These are phyloP conservation scores for Amphipyra berbera DNA, from an alignment of 2,888 invertebrate species.

Conservation along the genomic window DNA sequence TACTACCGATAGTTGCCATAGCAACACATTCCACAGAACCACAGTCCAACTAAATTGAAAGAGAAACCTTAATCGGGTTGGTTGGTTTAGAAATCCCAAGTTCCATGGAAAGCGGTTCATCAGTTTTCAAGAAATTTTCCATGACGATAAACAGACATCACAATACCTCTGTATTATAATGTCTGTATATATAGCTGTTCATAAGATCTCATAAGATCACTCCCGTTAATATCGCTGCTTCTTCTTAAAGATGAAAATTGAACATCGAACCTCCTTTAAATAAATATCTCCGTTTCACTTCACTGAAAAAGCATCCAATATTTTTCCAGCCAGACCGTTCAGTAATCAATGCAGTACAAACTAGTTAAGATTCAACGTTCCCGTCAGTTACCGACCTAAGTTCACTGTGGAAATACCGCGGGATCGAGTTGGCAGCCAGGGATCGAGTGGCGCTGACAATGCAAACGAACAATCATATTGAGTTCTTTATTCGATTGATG, in stretches of 20 bases:
- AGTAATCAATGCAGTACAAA: constrained; percentile 38
- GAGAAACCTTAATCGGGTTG: no score
- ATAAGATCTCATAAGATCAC: no score
- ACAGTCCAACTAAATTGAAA: no score
- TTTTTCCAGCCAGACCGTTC: constrained; percentile 10
- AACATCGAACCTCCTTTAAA: no score
- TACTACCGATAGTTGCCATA: neutral
- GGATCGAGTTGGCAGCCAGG: neutral
- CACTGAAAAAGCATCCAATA: constrained; percentile 11
- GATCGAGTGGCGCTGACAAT: constrained; percentile 22
- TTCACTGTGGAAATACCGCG: neutral
- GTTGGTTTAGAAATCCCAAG: no score
- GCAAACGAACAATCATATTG: constrained; percentile 30
- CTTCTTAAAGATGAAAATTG: no score
- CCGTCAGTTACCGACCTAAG: neutral
- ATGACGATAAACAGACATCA: no score
- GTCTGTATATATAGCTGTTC: no score
- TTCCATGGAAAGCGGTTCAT: no score
- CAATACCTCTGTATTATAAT: no score
- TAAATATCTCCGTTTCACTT: constrained; percentile 13
- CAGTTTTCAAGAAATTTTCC: no score
- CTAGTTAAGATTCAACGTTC: constrained; percentile 29
- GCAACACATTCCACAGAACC: neutral
- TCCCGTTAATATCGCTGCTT: no score
- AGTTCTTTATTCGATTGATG: constrained; percentile 10